Evolutionary conservation across 2,113 vertebrate species (phyloP), one percentile per base, ranked within the genome.

Genomic region (Regulus satrapa): DNA sequence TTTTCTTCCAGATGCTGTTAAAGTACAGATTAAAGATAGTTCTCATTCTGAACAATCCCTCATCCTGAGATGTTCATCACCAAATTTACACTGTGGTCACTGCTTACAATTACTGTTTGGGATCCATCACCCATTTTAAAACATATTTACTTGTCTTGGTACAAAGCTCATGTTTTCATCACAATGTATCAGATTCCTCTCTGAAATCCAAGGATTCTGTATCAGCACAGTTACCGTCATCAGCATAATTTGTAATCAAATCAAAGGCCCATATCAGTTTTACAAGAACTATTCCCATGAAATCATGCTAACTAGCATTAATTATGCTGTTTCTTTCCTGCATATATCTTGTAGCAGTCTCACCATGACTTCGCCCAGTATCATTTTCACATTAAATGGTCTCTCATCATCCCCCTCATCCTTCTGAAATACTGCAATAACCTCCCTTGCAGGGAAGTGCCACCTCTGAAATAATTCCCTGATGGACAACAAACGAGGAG

Each of bases 231-330:
- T 94, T 87, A 94, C 94, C 1, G 0, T 94, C 94, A 96, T 91
- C 95, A 97, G 80, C 91, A 81, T 85, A 94, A 97, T 95, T 95
- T 92, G 81, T 91, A 97, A 95, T 95, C 94, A 91, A 95, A 95
- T 94, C 93, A 96, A 91, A 85, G 66, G 62, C 90, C 74, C 81
- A 29, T 94, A 94, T 94, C 29, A 0, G 56, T 76, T 94, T 94
- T 84, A 87, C 87, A 94, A 92, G 89, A 94, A 91, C 84, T 85
- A 92, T 95, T 96, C 87, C 95, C 94, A 84, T 85, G 93, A 94
- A 97, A 96, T 94, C 94, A 91, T 40, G 45, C 81, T 96, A 95
- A 87, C 68, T 58, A 94, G 87, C 91, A 91, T 81, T 95, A 95
- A 97, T 97, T 92, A 94, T 69, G 89, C 81, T 82, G 49, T 73